Evolutionary conservation across 2,888 invertebrate genomes (phyloP).

Genomic region (Zhuqinia jingwanae): DNA sequence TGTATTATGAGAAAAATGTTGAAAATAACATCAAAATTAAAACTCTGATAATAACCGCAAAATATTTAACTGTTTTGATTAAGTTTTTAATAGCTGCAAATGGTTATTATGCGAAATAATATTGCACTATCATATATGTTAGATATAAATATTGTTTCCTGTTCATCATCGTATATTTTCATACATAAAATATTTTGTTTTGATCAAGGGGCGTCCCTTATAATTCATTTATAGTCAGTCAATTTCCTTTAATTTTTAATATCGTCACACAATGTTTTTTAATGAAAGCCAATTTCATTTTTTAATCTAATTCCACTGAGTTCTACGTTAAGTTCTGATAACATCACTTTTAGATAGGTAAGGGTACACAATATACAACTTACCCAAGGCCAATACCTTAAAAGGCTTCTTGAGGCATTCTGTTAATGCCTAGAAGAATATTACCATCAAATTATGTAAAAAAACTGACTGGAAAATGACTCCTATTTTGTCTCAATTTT

Average conservation of each 20-base stretch:
- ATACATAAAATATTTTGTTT: conserved; percentile 4
- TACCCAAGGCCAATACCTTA: conserved; percentile 57
- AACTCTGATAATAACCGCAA: too few relatives aligned
- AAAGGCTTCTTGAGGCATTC: conserved; percentile 25
- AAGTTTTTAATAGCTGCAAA: background rate
- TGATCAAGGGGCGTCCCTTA: too few relatives aligned
- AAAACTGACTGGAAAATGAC: background rate
- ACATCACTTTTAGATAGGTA: conserved; percentile 45
- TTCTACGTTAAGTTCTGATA: conserved; percentile 50
- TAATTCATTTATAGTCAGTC: conserved; percentile 8
- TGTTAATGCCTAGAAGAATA: background rate
- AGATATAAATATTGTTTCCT: too few relatives aligned
- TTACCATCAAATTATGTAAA: background rate
- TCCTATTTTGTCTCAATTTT: background rate
- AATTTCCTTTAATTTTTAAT: conserved; percentile 8
- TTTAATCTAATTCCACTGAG: background rate
- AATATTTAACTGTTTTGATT: too few relatives aligned
- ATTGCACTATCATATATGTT: conserved; percentile 17
- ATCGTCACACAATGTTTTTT: conserved; percentile 13
- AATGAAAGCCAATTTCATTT: conserved; percentile 18
- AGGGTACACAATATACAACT: conserved; percentile 5
- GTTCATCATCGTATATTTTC: too few relatives aligned
- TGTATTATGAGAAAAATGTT: too few relatives aligned
- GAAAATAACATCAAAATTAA: too few relatives aligned
- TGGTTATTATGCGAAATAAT: background rate